A percentile compares a stretch with the other conserved stretches of the same genome.
Conservation (phyloP, 2,888 invertebrate species). For the Polia nebulosa region DNA sequence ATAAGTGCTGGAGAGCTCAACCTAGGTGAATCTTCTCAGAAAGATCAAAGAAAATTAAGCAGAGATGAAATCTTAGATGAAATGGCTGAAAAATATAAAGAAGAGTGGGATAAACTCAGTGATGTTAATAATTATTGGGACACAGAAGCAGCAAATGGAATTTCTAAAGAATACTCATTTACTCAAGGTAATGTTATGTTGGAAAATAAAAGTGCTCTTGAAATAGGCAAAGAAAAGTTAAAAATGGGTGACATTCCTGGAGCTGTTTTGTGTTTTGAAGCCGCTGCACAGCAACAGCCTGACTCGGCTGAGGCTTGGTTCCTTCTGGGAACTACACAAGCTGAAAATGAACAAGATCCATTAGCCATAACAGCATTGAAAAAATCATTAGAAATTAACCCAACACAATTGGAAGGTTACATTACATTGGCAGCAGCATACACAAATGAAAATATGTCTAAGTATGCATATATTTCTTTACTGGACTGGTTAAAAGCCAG, state of each 20-base stretch:
- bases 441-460: slow-evolving; percentile 98
- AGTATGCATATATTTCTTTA: slow-evolving; percentile 96
- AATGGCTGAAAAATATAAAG: slow-evolving; percentile 92
- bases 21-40: slow-evolving; percentile 86
- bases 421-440: slow-evolving; percentile 98
- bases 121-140: slow-evolving; percentile 93
- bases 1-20: slow-evolving; percentile 93
- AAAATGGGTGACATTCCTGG: slow-evolving; percentile 97
- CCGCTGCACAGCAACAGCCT: slow-evolving; percentile 96
- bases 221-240: slow-evolving; percentile 96
- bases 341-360: slow-evolving; percentile 99
- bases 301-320: slow-evolving; percentile 96
- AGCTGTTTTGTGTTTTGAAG: slow-evolving; percentile 99
- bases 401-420: slow-evolving; percentile 95
- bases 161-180: slow-evolving; percentile 94
- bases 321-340: slow-evolving; percentile 97
- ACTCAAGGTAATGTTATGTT: slow-evolving; percentile 96
- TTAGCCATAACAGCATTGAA: slow-evolving; percentile 97
- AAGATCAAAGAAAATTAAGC: slow-evolving; percentile 80
- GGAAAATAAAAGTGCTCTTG: slow-evolving; percentile 94
- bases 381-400: slow-evolving; percentile 95
- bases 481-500: slow-evolving; percentile 95
- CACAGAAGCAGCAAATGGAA: slow-evolving; percentile 87
- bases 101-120: slow-evolving; percentile 95
- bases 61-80: slow-evolving; percentile 87